phyloP scores from a whole-genome alignment of 2,113 vertebrate genomes.

The Corythoichthys haematopterus region DNA sequence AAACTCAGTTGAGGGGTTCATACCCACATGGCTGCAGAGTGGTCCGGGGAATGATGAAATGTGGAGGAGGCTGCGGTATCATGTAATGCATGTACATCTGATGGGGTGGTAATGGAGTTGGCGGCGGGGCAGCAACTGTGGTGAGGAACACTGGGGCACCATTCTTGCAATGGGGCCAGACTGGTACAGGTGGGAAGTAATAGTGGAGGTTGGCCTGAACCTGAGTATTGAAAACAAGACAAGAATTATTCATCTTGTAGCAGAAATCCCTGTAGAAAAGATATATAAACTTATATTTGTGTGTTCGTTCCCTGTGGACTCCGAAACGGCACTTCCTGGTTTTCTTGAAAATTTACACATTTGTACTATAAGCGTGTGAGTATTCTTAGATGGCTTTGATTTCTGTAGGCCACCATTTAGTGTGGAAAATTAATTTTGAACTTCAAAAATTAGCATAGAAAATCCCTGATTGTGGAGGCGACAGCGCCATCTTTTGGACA shows the following conservation, averaged over 20 bases:
- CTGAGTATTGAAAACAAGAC: slow-evolving; percentile 32
- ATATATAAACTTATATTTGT: too few relatives aligned
- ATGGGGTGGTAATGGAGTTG: slow-evolving; percentile 39
- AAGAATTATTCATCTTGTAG: background rate
- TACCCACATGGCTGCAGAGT: slow-evolving; percentile 57
- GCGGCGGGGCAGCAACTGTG: slow-evolving; percentile 49
- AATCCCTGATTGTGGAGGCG: too few relatives aligned
- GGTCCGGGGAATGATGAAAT: slow-evolving; percentile 73
- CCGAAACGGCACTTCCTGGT: too few relatives aligned
- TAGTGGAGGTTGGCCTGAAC: slow-evolving; percentile 53
- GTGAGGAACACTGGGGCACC: slow-evolving; percentile 58
- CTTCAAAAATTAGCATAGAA: too few relatives aligned
- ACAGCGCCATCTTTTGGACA: too few relatives aligned
- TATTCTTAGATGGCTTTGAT: too few relatives aligned
- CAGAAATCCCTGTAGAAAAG: too few relatives aligned
- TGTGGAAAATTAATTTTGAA: too few relatives aligned
- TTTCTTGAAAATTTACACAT: too few relatives aligned
- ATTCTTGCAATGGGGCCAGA: slow-evolving; percentile 68
- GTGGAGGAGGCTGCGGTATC: slow-evolving; percentile 58
- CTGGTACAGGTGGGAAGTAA: slow-evolving; percentile 62
- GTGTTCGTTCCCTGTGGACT: too few relatives aligned
- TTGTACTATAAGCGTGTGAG: too few relatives aligned
- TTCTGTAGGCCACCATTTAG: too few relatives aligned
- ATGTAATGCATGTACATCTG: slow-evolving; percentile 68
- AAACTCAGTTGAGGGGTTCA: slow-evolving; percentile 26